phyloP scores from a whole-genome alignment of 2,113 vertebrate genomes.

The Hydropotes inermis region DNA sequence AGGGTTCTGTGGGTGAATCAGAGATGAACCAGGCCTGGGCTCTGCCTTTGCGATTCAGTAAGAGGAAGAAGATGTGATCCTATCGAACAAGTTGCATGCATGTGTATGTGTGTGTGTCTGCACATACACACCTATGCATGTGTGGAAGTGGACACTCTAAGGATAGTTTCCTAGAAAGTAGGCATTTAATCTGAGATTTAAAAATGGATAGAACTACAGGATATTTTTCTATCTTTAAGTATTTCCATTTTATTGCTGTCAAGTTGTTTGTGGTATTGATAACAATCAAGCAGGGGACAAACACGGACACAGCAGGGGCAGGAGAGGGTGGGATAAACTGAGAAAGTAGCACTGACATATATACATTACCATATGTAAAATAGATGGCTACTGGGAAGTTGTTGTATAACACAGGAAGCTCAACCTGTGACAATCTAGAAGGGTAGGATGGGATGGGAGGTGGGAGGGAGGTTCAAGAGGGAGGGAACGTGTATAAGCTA shows the following conservation, averaged over 20 bases:
- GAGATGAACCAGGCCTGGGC: too few relatives aligned
- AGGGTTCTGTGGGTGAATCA: too few relatives aligned
- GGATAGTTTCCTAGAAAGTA: background rate
- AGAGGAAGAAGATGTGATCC: background rate
- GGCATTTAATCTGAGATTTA: background rate
- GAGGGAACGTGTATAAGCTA: background rate
- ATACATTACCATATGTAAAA: background rate
- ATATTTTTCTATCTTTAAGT: background rate
- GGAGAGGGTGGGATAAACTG: background rate
- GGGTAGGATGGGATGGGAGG: background rate
- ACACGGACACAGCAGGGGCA: background rate
- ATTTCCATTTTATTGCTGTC: background rate
- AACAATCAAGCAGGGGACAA: background rate
- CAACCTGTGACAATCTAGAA: background rate
- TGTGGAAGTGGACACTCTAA: background rate
- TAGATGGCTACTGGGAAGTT: background rate
- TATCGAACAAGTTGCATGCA: background rate
- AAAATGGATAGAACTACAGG: background rate
- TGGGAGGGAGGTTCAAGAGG: background rate
- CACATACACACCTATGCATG: rapidly evolving
- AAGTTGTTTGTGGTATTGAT: background rate
- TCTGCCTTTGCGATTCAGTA: background rate
- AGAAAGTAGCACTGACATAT: background rate
- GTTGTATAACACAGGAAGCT: background rate
- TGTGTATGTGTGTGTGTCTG: rapidly evolving